Evolutionary conservation across 2,797 vertebrate genomes (phyloP).

Genomic region (Astyanax mexicanus): DNA sequence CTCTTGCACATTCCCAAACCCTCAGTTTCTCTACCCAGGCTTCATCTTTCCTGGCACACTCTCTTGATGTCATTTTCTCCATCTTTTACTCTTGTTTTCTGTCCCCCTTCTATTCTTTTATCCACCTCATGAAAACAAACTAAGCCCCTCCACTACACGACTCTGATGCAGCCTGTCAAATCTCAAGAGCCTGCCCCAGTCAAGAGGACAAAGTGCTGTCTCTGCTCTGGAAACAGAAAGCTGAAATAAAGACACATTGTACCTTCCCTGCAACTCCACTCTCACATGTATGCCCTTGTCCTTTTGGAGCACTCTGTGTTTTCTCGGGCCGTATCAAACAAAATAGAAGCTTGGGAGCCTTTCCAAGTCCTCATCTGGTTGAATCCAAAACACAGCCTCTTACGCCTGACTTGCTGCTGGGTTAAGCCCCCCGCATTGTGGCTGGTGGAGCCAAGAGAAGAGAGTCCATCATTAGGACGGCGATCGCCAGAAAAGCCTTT

Average conservation of each 20-base stretch:
- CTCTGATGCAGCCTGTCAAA: constrained; percentile 35
- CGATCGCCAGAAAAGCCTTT: constrained; percentile 54
- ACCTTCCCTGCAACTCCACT: neutral
- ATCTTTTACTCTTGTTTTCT: constrained; percentile 48
- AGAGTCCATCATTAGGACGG: constrained; percentile 38
- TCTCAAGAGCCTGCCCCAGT: constrained; percentile 26
- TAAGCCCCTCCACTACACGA: constrained; percentile 4
- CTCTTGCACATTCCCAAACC: neutral
- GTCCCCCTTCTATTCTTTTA: constrained; percentile 37
- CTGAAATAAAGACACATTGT: neutral
- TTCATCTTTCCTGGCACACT: neutral
- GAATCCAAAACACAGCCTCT: neutral
- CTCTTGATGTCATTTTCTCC: neutral
- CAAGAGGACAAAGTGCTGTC: constrained; percentile 27
- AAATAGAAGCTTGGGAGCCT: neutral
- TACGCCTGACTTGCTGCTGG: neutral
- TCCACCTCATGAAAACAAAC: constrained; percentile 36
- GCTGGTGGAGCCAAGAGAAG: constrained; percentile 18
- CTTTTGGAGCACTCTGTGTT: neutral
- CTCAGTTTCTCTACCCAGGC: neutral
- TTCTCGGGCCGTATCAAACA: neutral
- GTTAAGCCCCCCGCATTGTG: constrained; percentile 16
- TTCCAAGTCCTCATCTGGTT: constrained; percentile 18
- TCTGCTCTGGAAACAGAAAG: constrained; percentile 14
- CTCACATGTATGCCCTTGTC: neutral